Percentiles rank a stretch among this genome's conserved stretches.
Evolutionary conservation across 2,888 invertebrate genomes (phyloP).

Genomic region (Ochropleura plecta): DNA sequence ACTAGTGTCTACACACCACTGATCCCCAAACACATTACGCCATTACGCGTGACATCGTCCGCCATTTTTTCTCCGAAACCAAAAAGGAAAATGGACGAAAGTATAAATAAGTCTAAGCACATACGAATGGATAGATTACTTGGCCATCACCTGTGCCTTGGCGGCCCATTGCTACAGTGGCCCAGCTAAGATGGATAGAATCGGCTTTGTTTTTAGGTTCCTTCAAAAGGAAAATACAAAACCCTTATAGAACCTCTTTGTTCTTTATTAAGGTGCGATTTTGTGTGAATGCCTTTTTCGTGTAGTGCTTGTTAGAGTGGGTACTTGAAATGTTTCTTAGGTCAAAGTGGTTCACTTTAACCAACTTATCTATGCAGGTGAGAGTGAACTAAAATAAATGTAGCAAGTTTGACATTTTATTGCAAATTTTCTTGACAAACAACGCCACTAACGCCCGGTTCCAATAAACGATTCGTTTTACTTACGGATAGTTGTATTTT

Average conservation of each 20-base stretch:
- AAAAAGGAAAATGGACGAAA: slow-evolving; percentile 40
- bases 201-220: slow-evolving; percentile 18
- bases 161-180: slow-evolving; percentile 11
- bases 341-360: not conserved
- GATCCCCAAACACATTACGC: slow-evolving; percentile 21
- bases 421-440: too few species aligned
- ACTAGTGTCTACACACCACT: not conserved
- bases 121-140: slow-evolving; percentile 46
- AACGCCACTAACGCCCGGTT: too few species aligned
- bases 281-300: not conserved
- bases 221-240: not conserved
- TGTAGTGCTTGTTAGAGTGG: too few species aligned
- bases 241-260: not conserved
- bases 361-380: too few species aligned
- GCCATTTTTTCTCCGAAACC: slow-evolving; percentile 21
- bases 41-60: slow-evolving; percentile 11
- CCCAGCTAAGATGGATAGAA: slow-evolving; percentile 31
- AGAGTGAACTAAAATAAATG: too few species aligned
- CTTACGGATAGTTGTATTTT: too few species aligned
- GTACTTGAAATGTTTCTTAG: not conserved
- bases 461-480: too few species aligned
- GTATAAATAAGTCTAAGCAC: slow-evolving; percentile 58
- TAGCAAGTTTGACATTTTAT: too few species aligned
- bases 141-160: slow-evolving; percentile 45
- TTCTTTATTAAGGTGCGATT: not conserved